Conservation (phyloP, 2,113 vertebrate species). For the Oryzias melastigma region DNA sequence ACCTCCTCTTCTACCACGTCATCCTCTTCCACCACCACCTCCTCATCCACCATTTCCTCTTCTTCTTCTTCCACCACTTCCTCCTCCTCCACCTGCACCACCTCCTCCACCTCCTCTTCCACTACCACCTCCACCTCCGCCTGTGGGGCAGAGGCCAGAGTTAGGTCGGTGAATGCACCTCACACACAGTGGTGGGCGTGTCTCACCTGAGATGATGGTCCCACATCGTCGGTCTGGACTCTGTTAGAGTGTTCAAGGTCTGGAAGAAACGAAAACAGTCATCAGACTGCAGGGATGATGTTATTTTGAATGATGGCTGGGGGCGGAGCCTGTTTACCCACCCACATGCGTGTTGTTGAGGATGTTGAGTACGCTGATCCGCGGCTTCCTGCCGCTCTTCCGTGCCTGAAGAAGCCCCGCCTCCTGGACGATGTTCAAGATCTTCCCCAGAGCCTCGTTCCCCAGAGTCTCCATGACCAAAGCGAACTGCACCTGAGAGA, state of each 20-base stretch:
- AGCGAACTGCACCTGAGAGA: conserved; percentile 67
- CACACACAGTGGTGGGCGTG: background rate
- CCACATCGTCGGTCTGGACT: background rate
- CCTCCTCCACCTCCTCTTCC: too few relatives aligned
- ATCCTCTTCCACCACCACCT: conserved; percentile 3
- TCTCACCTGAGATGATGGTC: conserved; percentile 23
- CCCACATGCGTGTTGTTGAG: conserved; percentile 50
- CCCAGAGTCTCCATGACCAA: conserved; percentile 74
- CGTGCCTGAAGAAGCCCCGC: conserved; percentile 29
- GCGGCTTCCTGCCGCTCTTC: conserved; percentile 12
- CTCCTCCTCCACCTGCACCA: too few relatives aligned
- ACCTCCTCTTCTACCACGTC: too few relatives aligned
- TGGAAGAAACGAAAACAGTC: conserved; percentile 6
- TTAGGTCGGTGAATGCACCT: conserved; percentile 6
- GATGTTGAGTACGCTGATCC: conserved; percentile 61
- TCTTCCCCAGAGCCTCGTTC: conserved; percentile 76
- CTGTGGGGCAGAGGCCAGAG: background rate
- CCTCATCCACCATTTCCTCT: accelerated
- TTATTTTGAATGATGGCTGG: background rate
- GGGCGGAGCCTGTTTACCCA: conserved; percentile 22
- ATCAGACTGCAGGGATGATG: background rate
- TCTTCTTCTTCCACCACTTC: conserved; percentile 5
- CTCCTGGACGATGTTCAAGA: conserved; percentile 71
- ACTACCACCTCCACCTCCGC: background rate
- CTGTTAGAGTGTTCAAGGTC: conserved; percentile 62